Evolutionary conservation across 2,888 invertebrate genomes (phyloP).

Genomic region (Scelioninae gen. 2): DNA sequence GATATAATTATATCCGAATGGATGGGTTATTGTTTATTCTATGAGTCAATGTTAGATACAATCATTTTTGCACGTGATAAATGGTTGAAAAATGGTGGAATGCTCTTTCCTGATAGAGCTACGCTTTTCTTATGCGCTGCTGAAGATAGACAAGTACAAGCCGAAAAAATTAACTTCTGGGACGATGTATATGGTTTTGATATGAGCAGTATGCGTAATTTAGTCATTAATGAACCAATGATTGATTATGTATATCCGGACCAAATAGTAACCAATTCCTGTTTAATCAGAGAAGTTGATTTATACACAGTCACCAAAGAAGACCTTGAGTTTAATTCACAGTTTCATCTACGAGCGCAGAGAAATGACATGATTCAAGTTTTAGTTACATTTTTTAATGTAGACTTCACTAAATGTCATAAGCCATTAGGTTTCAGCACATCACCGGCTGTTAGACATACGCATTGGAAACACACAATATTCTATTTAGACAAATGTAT

Average conservation of each 20-base stretch:
- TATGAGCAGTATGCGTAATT: slow-evolving; percentile 98
- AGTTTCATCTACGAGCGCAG: slow-evolving; percentile 87
- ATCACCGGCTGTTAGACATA: slow-evolving; percentile 97
- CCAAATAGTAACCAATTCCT: slow-evolving; percentile 97
- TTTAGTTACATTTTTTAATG: slow-evolving; percentile 98
- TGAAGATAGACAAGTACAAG: slow-evolving; percentile 99
- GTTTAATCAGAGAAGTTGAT: slow-evolving; percentile 97
- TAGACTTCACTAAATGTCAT: slow-evolving; percentile 99
- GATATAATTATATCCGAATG: slow-evolving; percentile 93
- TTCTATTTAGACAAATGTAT: slow-evolving; percentile 98
- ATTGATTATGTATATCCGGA: slow-evolving; percentile 99
- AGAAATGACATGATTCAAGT: slow-evolving; percentile 98
- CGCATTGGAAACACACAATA: slow-evolving; percentile 99
- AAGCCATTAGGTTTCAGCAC: slow-evolving; percentile 99
- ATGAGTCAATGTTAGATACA: slow-evolving; percentile 99
- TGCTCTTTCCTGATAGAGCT: slow-evolving; percentile 95
- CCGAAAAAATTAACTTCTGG: slow-evolving; percentile 99
- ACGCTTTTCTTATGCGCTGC: slow-evolving; percentile 95
- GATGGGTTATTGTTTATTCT: slow-evolving; percentile 95
- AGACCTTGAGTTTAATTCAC: slow-evolving; percentile 93
- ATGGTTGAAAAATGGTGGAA: slow-evolving; percentile 94
- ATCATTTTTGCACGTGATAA: slow-evolving; percentile 98
- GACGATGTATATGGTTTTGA: slow-evolving; percentile 99
- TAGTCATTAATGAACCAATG: slow-evolving; percentile 97
- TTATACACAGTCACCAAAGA: slow-evolving; percentile 96